Evolutionary conservation across 2,888 invertebrate genomes (phyloP).

Genomic region (Cybosia mesomella): DNA sequence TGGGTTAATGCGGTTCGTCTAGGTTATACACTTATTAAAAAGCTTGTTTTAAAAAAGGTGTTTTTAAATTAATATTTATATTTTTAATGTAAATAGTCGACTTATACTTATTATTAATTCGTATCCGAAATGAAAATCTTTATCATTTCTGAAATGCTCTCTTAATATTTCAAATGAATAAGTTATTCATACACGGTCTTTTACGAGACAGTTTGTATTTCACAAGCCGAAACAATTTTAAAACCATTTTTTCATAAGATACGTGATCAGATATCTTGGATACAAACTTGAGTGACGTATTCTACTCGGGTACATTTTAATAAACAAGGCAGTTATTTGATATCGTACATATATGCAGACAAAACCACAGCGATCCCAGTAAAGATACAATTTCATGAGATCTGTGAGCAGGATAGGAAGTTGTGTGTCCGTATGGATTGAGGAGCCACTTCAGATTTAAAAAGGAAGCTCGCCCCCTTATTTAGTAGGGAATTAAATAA

Average conservation of each 20-base stretch:
- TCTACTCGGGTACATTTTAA: constrained; percentile 45
- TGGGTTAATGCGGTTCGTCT: too few species aligned
- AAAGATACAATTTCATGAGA: constrained; percentile 39
- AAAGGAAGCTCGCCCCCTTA: too few species aligned
- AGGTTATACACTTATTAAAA: too few species aligned
- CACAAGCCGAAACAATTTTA: constrained; percentile 35
- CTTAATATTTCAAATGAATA: not conserved
- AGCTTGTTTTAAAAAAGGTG: too few species aligned
- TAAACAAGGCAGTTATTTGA: constrained; percentile 53
- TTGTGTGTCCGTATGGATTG: too few species aligned
- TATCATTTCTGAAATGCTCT: not conserved
- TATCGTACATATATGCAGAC: constrained; percentile 47
- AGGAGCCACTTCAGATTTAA: too few species aligned
- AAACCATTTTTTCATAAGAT: constrained; percentile 32
- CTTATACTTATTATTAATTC: not conserved
- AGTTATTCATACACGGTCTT: not conserved
- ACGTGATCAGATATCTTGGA: constrained; percentile 47
- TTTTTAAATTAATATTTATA: too few species aligned
- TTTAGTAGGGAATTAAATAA: too few species aligned
- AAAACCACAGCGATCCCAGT: constrained; percentile 10
- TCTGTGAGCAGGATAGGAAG: constrained; percentile 9
- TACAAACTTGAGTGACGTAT: constrained; percentile 46
- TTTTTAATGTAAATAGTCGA: too few species aligned
- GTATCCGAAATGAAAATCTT: not conserved
- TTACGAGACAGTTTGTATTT: not conserved